A percentile compares a stretch with the other conserved stretches of the same genome.
Conservation (phyloP, 2,113 vertebrate genomes). For the Myxocyprinus asiaticus region DNA sequence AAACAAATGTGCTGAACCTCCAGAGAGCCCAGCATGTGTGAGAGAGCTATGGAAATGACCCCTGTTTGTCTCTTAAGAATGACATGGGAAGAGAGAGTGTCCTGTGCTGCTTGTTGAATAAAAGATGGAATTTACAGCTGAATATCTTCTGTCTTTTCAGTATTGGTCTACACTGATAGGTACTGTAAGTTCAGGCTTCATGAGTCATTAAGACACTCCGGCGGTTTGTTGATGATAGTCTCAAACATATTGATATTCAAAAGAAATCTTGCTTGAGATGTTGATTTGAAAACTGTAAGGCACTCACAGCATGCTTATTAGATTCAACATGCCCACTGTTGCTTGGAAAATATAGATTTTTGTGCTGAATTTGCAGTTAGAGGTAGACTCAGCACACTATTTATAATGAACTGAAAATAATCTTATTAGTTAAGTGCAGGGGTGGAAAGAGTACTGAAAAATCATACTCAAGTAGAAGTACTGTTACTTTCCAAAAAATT, state of each 20-base stretch:
- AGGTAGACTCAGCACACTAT: too few relatives aligned
- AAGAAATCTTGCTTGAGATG: background rate
- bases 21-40: constrained; percentile 5
- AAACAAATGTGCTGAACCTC: constrained; percentile 35
- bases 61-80: constrained; percentile 2
- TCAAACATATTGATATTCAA: constrained; percentile 14
- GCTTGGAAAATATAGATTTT: too few relatives aligned
- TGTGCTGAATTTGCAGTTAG: too few relatives aligned
- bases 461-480: too few relatives aligned
- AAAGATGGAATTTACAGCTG: constrained; percentile 7
- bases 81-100: background rate
- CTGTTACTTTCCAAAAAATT: too few relatives aligned
- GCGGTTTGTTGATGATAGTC: constrained; percentile 5
- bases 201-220: background rate
- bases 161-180: background rate
- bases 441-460: too few relatives aligned
- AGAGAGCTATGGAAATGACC: constrained; percentile 24
- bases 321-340: too few relatives aligned
- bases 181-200: background rate
- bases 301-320: background rate
- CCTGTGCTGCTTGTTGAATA: constrained; percentile 27
- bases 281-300: constrained; percentile 1
- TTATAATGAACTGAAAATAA: too few relatives aligned
- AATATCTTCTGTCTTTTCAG: background rate
- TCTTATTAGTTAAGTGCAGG: too few relatives aligned